Evolutionary conservation across 2,797 vertebrate genomes (phyloP).

Genomic region (Pteropus rufus): DNA sequence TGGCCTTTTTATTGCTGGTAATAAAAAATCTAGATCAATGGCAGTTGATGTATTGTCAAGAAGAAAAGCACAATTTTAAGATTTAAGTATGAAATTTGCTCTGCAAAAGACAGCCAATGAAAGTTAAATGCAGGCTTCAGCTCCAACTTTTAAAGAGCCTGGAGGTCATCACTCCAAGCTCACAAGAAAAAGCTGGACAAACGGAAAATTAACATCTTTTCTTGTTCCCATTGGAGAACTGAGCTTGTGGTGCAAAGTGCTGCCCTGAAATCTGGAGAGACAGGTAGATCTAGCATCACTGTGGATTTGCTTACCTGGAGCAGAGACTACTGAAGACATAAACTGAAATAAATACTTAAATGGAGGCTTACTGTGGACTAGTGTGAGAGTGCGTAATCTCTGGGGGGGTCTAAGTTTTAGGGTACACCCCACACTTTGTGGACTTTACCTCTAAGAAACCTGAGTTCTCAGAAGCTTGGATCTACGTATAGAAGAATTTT

Average conservation of each 20-base stretch:
- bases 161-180: not conserved
- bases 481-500: not conserved
- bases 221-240: not conserved
- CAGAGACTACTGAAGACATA: not conserved
- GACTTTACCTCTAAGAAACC: not conserved
- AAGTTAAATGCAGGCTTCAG: not conserved
- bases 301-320: not conserved
- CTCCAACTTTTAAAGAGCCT: slow-evolving; percentile 17
- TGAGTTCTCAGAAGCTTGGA: not conserved
- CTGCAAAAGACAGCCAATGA: not conserved
- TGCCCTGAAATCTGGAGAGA: not conserved
- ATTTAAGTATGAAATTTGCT: slow-evolving; percentile 23
- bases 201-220: not conserved
- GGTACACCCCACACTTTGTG: not conserved
- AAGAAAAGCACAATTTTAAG: slow-evolving; percentile 46
- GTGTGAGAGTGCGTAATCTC: not conserved
- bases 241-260: not conserved
- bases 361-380: not conserved
- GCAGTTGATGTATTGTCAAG: slow-evolving; percentile 2
- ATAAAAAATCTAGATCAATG: slow-evolving; percentile 52
- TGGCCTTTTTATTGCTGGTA: slow-evolving; percentile 48
- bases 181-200: not conserved
- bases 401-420: not conserved
- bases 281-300: not conserved
- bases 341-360: not conserved